phyloP scores from a whole-genome alignment of 2,797 vertebrate genomes.

The Chelon labrosus region DNA sequence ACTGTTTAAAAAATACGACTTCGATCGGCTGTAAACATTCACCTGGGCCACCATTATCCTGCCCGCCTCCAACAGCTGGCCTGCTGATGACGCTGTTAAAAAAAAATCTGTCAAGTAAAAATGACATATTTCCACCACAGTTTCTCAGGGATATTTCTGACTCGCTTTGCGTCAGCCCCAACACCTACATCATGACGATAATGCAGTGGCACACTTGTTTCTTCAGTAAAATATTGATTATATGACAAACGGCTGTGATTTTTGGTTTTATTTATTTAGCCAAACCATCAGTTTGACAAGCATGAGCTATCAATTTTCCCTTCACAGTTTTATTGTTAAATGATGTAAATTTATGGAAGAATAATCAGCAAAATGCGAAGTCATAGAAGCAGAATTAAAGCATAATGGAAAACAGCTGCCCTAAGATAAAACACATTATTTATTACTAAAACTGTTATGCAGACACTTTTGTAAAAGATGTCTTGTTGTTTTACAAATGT shows the following conservation, averaged over 20 bases:
- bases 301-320: background rate
- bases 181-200: conserved; percentile 16
- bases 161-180: conserved; percentile 35
- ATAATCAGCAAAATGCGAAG: background rate
- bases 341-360: background rate
- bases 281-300: background rate
- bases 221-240: background rate
- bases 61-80: conserved; percentile 13
- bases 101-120: conserved; percentile 11
- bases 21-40: conserved; percentile 44
- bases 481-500: background rate
- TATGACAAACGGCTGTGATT: background rate
- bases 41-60: conserved; percentile 11
- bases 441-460: background rate
- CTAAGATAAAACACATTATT: background rate
- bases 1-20: conserved; percentile 42
- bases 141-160: background rate
- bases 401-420: background rate
- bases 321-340: background rate
- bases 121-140: background rate
- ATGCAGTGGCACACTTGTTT: conserved; percentile 1
- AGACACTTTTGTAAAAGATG: background rate
- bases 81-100: conserved; percentile 5
- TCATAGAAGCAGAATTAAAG: background rate
- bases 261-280: background rate